A percentile compares a stretch with the other conserved stretches of the same genome.
These are phyloP conservation scores for Polyommatus icarus DNA, from an alignment of 2,888 invertebrate species.

Conservation along the genomic window DNA sequence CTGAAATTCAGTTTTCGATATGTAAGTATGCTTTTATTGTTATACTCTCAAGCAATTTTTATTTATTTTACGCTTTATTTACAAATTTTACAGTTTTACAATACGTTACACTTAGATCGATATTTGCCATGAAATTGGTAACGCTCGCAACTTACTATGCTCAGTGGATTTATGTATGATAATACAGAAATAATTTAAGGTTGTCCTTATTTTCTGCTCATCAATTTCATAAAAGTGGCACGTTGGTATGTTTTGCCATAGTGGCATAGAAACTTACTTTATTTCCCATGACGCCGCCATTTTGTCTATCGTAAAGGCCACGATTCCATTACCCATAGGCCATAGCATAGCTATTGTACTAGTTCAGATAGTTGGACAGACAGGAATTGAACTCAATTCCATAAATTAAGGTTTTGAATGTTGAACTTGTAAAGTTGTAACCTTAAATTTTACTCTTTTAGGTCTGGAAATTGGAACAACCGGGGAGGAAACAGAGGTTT, in stretches of 20 bases:
- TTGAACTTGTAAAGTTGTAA: too few relatives aligned
- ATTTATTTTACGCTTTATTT: slow-evolving; percentile 24
- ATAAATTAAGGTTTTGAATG: too few relatives aligned
- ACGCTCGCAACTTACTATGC: not conserved
- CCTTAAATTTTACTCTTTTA: slow-evolving; percentile 41
- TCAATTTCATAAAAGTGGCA: not conserved
- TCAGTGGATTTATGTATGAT: not conserved
- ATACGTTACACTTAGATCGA: not conserved
- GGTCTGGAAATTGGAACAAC: slow-evolving; percentile 74
- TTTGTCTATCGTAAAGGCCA: not conserved
- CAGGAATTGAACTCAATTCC: too few relatives aligned
- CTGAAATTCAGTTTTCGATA: slow-evolving; percentile 48
- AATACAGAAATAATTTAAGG: not conserved
- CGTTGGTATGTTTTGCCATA: not conserved
- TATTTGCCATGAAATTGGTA: not conserved
- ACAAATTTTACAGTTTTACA: not conserved
- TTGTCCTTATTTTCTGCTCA: not conserved
- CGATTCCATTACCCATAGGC: not conserved
- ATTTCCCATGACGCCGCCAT: slow-evolving; percentile 11
- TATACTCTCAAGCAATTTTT: slow-evolving; percentile 26
- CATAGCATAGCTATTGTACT: too few relatives aligned
- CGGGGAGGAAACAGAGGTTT: slow-evolving; percentile 71
- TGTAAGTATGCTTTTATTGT: slow-evolving; percentile 57
- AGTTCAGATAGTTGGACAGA: too few relatives aligned
- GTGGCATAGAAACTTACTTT: not conserved